Evolutionary conservation across 1,140 invertebrate species (phyloP).

Genomic region (Pomacea maculata): DNA sequence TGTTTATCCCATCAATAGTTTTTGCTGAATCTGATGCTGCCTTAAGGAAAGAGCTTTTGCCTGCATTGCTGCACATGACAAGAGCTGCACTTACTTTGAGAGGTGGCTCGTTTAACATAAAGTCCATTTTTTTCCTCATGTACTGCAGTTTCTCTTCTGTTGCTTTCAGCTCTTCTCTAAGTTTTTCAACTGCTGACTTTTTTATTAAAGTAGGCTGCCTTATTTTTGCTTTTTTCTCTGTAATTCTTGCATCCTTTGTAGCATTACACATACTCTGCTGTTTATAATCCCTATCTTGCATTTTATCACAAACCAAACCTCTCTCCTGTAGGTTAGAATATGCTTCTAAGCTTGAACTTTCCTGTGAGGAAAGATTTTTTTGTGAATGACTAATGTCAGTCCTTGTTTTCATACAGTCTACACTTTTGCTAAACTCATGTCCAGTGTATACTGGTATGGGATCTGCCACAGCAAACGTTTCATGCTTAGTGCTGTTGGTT

Average conservation of each 20-base stretch:
- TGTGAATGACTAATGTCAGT: too few relatives aligned
- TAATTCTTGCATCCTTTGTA: too few relatives aligned
- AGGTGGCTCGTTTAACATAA: conserved; percentile 15
- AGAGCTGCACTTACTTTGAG: background rate
- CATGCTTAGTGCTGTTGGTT: background rate
- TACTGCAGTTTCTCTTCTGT: conserved; percentile 2
- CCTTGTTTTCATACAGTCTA: too few relatives aligned
- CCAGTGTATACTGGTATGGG: background rate
- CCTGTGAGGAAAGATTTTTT: background rate
- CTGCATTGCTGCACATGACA: background rate
- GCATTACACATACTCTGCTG: too few relatives aligned
- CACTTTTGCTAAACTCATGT: too few relatives aligned
- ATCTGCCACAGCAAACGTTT: background rate
- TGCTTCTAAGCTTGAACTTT: background rate
- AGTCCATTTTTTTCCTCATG: conserved; percentile 15
- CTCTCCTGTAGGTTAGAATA: background rate
- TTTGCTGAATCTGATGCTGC: background rate
- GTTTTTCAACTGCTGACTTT: background rate
- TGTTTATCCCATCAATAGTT: background rate
- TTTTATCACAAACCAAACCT: background rate
- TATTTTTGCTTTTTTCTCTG: background rate
- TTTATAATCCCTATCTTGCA: background rate
- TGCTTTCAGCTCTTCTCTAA: conserved; percentile 8
- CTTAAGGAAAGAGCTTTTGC: background rate
- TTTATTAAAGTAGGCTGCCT: background rate